Evolutionary conservation across 2,888 invertebrate genomes (phyloP).

Genomic region (Smittia aterrima): DNA sequence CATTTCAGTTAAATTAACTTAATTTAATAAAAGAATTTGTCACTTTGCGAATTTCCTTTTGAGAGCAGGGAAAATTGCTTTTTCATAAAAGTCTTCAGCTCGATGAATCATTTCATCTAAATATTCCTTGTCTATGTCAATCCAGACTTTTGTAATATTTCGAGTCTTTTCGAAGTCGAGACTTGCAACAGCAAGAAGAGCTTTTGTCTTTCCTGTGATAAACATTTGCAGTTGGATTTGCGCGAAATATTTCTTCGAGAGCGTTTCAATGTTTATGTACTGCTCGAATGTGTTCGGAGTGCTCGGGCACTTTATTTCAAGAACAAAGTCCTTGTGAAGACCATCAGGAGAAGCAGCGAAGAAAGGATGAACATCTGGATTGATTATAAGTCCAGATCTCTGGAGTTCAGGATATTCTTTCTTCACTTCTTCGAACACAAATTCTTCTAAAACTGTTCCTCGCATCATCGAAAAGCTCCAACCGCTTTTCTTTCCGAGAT

Average conservation of each 20-base stretch:
- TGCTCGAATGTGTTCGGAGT: constrained; percentile 10
- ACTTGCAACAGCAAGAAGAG: constrained; percentile 22
- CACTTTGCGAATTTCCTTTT: constrained; percentile 19
- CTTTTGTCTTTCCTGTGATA: constrained; percentile 24
- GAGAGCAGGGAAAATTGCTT: constrained; percentile 30
- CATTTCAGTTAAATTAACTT: too few relatives aligned
- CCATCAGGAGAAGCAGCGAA: constrained; percentile 34
- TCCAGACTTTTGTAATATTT: constrained; percentile 20
- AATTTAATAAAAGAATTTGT: too few relatives aligned
- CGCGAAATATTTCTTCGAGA: constrained; percentile 31
- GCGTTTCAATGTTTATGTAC: constrained; percentile 8
- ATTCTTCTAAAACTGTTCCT: constrained; percentile 34
- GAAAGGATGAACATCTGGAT: constrained; percentile 8
- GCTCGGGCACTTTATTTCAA: constrained; percentile 37
- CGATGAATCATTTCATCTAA: background rate
- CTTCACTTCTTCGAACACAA: constrained; percentile 21
- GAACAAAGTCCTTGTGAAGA: constrained; percentile 20
- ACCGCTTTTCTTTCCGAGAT: constrained; percentile 26
- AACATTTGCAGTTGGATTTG: constrained; percentile 40
- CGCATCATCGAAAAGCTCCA: constrained; percentile 32
- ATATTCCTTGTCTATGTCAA: constrained; percentile 17
- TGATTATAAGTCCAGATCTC: constrained; percentile 17
- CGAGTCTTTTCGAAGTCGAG: constrained; percentile 34
- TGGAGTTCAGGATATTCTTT: constrained; percentile 37
- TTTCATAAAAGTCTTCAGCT: constrained; percentile 24